Evolutionary conservation across 1,140 invertebrate genomes (phyloP).

Genomic region (Aphelenchoides besseyi): DNA sequence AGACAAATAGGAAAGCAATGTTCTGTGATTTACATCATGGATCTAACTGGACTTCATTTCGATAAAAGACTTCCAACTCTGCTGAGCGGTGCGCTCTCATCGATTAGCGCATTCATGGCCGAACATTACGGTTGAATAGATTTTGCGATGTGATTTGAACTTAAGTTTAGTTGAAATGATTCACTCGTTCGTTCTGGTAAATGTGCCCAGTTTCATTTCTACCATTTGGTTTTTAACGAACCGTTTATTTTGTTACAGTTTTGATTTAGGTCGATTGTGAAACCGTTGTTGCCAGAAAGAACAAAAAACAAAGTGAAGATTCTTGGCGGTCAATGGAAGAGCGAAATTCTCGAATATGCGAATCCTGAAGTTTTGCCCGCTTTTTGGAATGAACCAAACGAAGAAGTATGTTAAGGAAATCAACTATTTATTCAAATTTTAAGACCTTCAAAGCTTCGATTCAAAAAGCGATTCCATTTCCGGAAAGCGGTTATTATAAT

Average conservation of each 20-base stretch:
- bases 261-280: constrained; percentile 50
- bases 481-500: constrained; percentile 48
- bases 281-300: constrained; percentile 55
- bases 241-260: constrained; percentile 20
- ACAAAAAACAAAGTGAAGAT: constrained; percentile 61
- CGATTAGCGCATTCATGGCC: constrained; percentile 59
- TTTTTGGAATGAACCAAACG: constrained; percentile 55
- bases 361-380: constrained; percentile 45
- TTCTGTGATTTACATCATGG: constrained; percentile 53
- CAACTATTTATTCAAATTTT: constrained; percentile 21
- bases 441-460: constrained; percentile 48
- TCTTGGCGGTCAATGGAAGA: constrained; percentile 50
- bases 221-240: constrained; percentile 48
- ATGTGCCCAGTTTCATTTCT: constrained; percentile 55
- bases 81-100: constrained; percentile 51
- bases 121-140: constrained; percentile 51
- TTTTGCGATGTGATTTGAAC: background rate
- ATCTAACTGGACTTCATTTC: constrained; percentile 53
- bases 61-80: constrained; percentile 49
- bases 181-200: constrained; percentile 58
- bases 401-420: constrained; percentile 39
- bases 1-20: constrained; percentile 21
- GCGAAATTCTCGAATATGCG: constrained; percentile 54
- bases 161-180: constrained; percentile 44
- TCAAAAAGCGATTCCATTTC: constrained; percentile 43